Evolutionary conservation across 2,888 invertebrate genomes (phyloP), one percentile per base, ranked within the genome.

Genomic region (Cephus pulcher): DNA sequence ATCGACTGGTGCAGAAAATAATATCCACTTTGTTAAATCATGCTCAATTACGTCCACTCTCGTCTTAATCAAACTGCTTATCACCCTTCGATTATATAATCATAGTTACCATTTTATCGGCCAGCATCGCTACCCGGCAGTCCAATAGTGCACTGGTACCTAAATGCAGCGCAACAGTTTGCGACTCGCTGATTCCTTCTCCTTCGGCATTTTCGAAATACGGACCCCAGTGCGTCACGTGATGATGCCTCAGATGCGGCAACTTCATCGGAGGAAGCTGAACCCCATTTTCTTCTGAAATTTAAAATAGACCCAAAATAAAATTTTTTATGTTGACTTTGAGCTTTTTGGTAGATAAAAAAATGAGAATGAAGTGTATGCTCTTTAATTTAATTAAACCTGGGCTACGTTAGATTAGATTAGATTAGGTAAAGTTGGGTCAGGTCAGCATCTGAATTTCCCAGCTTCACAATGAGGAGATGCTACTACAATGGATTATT

Each of bases 161-260:
- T 15, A 95, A 93, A 88, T 95, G 95, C 11, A 94, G 93, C 23
- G 93, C 93, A 83, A 94, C 92, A 86, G 93, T 93, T 69, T 93
- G 88, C 11, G 94, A 93, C 82, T 93, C 93, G 85, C 93, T 94
- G 84, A 94, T 93, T 80, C 92, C 92, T 79, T 94, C 93, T 70
- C 90, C 89, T 9, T 90, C 87, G 23, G 92, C 92, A 85, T 93
- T 93, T 86, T 95, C 95, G 85, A 95, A 95, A 90, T 95, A 95
- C 75, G 95, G 95, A 35, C 96, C 96, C 94, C 95, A 95, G 88
- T 95, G 95, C 81, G 94, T 94, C 84, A 95, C 95, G 87, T 95
- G 95, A 86, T 95, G 95, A 86, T 94, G 95, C 86, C 95, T 94
- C 76, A 93, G 92, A 83, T 93, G 94, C 83, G 90, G 90, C 4